A percentile compares a stretch with the other conserved stretches of the same genome.
phyloP scores from a whole-genome alignment of 2,888 invertebrate genomes.

The Thecocarcelia acutangulata region DNA sequence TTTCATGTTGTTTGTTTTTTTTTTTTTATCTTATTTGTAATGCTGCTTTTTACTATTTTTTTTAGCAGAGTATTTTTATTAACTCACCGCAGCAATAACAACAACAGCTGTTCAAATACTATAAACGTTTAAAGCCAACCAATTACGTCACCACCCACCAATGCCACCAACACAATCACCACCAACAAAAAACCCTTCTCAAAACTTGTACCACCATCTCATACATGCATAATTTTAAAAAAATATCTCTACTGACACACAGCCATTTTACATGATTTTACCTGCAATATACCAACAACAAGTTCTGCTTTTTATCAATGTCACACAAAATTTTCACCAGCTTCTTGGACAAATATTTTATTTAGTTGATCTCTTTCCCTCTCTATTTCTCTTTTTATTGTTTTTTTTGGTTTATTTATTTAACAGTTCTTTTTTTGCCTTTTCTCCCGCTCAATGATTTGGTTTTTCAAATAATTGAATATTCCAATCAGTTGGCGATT shows the following conservation, averaged over 20 bases:
- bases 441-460: background rate
- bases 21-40: background rate
- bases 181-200: no score
- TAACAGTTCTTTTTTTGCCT: background rate
- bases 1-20: background rate
- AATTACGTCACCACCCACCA: background rate
- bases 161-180: no score
- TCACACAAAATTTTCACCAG: constrained; percentile 1
- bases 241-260: background rate
- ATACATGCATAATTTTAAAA: background rate
- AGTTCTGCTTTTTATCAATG: constrained; percentile 4
- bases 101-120: background rate
- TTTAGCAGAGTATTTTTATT: constrained; percentile 31
- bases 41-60: background rate
- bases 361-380: no score
- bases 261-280: no score
- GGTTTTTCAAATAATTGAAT: constrained; percentile 13
- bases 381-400: no score
- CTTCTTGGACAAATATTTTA: background rate
- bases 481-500: constrained; percentile 27
- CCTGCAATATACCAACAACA: constrained; percentile 7
- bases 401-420: background rate
- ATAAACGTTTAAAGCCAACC: background rate
- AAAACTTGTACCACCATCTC: background rate
- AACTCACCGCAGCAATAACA: constrained; percentile 9